Conservation (phyloP, 2,113 vertebrate species). For the Zeus faber region DNA sequence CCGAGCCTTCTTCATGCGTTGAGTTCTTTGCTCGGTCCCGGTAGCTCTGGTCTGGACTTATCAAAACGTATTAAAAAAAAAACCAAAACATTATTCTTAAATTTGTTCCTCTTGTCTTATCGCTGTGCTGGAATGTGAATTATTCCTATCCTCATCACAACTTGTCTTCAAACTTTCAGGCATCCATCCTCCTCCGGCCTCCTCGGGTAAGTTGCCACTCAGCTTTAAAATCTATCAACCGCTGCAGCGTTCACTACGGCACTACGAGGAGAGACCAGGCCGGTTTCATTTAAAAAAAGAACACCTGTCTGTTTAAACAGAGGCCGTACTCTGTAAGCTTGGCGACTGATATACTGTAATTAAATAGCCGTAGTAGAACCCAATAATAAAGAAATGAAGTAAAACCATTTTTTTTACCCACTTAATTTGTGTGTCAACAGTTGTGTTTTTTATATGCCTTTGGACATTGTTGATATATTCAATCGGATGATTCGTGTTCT, state of each 20-base stretch:
- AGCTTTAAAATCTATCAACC: neutral
- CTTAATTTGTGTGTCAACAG: neutral
- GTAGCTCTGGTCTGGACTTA: neutral
- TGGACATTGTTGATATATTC: neutral
- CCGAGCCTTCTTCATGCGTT: neutral
- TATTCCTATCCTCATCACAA: too few relatives aligned
- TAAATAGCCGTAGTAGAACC: too few relatives aligned
- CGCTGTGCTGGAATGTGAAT: too few relatives aligned
- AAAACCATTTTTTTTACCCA: neutral
- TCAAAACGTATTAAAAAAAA: neutral
- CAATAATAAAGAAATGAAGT: too few relatives aligned
- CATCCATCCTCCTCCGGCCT: too few relatives aligned
- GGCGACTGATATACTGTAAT: too few relatives aligned
- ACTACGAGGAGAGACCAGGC: too few relatives aligned
- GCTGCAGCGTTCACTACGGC: too few relatives aligned
- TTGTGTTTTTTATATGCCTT: neutral
- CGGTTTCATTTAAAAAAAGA: too few relatives aligned
- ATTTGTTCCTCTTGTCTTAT: neutral
- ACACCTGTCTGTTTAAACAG: too few relatives aligned
- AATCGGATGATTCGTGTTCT: neutral
- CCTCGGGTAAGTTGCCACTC: neutral
- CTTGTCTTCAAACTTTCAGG: too few relatives aligned
- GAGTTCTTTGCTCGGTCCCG: neutral
- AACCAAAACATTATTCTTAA: neutral
- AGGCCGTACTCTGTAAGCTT: too few relatives aligned